Evolutionary conservation across 1,140 invertebrate genomes (phyloP).

Genomic region (Ridgeia piscesae): DNA sequence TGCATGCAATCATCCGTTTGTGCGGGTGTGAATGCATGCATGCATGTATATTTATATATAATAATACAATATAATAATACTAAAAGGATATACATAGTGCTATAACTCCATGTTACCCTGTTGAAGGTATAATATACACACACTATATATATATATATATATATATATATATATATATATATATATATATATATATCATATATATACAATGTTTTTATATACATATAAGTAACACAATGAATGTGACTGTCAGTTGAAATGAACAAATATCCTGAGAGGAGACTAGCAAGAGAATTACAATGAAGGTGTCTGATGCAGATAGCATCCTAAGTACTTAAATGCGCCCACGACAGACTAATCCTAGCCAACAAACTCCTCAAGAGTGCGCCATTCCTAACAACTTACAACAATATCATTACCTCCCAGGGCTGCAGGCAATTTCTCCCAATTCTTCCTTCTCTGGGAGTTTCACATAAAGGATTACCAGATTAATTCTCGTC

Average conservation of each 20-base stretch:
- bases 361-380: not conserved
- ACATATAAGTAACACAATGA: not conserved
- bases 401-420: not conserved
- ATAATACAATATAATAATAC: no score
- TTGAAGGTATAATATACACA: no score
- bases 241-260: not conserved
- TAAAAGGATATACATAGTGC: no score
- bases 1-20: no score
- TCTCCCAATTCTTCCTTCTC: not conserved
- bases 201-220: not conserved
- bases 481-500: not conserved
- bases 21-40: no score
- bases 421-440: not conserved
- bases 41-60: no score
- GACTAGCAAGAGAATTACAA: not conserved
- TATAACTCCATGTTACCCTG: no score
- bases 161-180: no score
- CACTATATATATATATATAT: no score
- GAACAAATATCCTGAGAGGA: not conserved
- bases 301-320: not conserved
- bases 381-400: not conserved
- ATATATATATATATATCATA: no score
- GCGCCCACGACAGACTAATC: not conserved
- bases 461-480: not conserved
- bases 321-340: not conserved